A percentile compares a stretch with the other conserved stretches of the same genome.
phyloP scores from a whole-genome alignment of 2,888 invertebrate species.

The Prosopocoilus inquinatus region DNA sequence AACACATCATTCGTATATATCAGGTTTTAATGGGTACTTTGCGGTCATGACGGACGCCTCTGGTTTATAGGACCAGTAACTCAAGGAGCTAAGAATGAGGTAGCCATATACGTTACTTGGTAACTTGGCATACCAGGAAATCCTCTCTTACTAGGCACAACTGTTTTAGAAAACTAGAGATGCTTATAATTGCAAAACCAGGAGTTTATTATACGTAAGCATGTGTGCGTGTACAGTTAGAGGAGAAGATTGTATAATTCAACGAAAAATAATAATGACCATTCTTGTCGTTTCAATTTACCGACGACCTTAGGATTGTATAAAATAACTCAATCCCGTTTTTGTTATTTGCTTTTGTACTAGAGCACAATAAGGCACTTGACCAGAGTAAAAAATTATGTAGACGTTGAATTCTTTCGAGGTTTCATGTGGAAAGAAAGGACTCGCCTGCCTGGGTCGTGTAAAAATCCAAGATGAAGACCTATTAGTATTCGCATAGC shows the following conservation, averaged over 20 bases:
- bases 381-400: no score
- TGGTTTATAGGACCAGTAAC: constrained; percentile 19
- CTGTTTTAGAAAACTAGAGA: constrained; percentile 5
- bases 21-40: constrained; percentile 22
- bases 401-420: no score
- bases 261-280: constrained; percentile 3
- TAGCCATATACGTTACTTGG: constrained; percentile 4
- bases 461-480: no score
- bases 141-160: constrained; percentile 1
- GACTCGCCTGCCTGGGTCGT: no score
- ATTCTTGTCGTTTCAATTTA: not conserved
- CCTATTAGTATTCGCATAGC: no score
- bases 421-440: no score
- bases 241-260: constrained; percentile 1
- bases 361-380: no score
- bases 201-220: not conserved
- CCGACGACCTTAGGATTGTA: no score
- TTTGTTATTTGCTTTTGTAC: no score
- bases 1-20: constrained; percentile 22
- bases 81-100: constrained; percentile 4
- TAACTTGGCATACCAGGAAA: constrained; percentile 4
- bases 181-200: constrained; percentile 3
- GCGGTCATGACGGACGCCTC: constrained; percentile 20
- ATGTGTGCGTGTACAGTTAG: not conserved
- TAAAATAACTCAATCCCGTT: no score